A percentile compares a stretch with the other conserved stretches of the same genome.
These are phyloP conservation scores for Tiliqua scincoides DNA, from an alignment of 2,113 vertebrate species.

Conservation along the genomic window DNA sequence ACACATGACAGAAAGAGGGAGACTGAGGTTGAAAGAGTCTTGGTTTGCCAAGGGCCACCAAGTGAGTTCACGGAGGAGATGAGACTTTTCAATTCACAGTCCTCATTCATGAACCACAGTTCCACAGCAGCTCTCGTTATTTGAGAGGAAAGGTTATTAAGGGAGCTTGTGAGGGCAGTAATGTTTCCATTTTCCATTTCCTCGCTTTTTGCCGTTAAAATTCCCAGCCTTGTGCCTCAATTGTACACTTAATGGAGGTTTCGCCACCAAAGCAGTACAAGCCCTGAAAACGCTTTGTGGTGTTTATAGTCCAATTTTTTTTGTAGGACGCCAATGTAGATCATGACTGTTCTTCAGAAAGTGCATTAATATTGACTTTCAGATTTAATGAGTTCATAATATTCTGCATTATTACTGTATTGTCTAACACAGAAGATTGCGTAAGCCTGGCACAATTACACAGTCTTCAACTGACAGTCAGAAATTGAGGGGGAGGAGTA, in stretches of 20 bases:
- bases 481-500: neutral
- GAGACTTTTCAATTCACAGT: too few relatives aligned
- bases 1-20: neutral
- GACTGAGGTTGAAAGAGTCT: neutral
- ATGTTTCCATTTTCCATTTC: neutral
- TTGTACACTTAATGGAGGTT: too few relatives aligned
- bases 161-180: neutral
- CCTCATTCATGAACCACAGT: too few relatives aligned
- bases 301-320: slow-evolving; percentile 52
- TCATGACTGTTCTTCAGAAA: slow-evolving; percentile 64
- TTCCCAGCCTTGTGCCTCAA: neutral
- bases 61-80: too few relatives aligned
- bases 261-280: neutral
- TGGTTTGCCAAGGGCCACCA: neutral
- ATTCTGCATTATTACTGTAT: slow-evolving; percentile 63
- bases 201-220: neutral
- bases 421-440: slow-evolving; percentile 64
- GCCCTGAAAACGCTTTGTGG: slow-evolving; percentile 49
- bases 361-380: slow-evolving; percentile 74
- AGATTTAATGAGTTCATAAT: slow-evolving; percentile 75
- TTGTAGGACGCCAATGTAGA: slow-evolving; percentile 69
- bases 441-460: slow-evolving; percentile 55
- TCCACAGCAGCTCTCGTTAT: too few relatives aligned
- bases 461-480: slow-evolving; percentile 42
- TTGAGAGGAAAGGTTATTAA: neutral